Evolutionary conservation across 2,888 invertebrate genomes (phyloP).

Genomic region (Thysanoteuthis rhombus): DNA sequence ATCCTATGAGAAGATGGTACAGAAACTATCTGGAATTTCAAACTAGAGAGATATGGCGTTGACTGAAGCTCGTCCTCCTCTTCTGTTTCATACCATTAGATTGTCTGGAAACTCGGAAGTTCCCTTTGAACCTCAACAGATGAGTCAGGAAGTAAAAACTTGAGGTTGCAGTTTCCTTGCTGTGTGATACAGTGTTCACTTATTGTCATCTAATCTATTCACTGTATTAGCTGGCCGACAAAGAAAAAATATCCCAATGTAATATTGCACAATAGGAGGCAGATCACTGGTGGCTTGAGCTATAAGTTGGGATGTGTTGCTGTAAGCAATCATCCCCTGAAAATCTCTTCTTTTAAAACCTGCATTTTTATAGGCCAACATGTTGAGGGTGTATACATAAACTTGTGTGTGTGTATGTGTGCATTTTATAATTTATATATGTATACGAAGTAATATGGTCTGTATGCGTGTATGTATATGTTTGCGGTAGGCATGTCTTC

Average conservation of each 20-base stretch:
- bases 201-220: neutral
- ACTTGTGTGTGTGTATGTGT: no score
- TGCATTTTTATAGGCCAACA: no score
- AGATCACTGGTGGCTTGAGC: neutral
- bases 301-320: neutral
- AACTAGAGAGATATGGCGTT: neutral
- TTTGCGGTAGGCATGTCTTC: neutral
- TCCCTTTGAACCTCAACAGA: no score
- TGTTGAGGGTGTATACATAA: neutral
- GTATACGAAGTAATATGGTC: no score
- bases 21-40: neutral
- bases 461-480: neutral
- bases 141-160: neutral
- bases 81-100: neutral
- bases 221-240: neutral
- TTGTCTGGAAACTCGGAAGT: neutral
- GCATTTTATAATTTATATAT: no score
- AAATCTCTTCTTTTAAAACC: no score
- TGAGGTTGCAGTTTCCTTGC: neutral
- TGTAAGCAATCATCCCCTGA: neutral
- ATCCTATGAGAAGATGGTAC: no score
- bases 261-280: neutral
- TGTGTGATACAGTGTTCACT: neutral
- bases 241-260: fast-evolving
- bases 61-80: neutral